phyloP scores from a whole-genome alignment of 2,888 invertebrate genomes.

The Agrochola circellaris region DNA sequence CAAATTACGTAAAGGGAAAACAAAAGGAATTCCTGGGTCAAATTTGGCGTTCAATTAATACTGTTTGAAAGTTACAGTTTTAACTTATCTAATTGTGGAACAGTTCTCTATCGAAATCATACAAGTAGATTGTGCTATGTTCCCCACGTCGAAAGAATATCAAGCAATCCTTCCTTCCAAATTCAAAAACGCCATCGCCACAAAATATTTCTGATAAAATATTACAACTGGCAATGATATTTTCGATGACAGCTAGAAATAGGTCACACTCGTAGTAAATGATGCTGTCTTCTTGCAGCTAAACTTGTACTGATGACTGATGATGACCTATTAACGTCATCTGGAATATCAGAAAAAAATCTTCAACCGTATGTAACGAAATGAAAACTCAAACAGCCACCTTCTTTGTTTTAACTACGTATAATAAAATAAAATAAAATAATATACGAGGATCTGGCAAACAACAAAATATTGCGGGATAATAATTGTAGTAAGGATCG shows the following conservation, averaged over 20 bases:
- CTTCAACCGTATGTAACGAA: not conserved
- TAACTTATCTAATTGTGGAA: not conserved
- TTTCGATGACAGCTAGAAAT: constrained; percentile 48
- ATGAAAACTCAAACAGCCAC: not conserved
- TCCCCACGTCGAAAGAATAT: not conserved
- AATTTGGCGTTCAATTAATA: not conserved
- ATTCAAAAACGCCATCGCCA: too few species aligned
- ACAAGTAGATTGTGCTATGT: not conserved
- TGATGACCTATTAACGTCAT: constrained; percentile 27
- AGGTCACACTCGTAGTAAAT: constrained; percentile 36
- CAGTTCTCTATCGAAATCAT: not conserved
- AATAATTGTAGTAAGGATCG: too few species aligned
- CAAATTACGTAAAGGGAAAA: not conserved
- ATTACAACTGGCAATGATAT: constrained; percentile 31
- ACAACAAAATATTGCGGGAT: too few species aligned
- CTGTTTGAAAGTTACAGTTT: not conserved
- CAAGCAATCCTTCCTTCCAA: too few species aligned
- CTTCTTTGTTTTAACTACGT: not conserved
- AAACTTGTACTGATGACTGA: constrained; percentile 7
- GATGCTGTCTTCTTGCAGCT: constrained; percentile 29
- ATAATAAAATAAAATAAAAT: too few species aligned
- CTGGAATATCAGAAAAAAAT: not conserved
- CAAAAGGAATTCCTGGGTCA: not conserved
- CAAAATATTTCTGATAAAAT: constrained; percentile 14
- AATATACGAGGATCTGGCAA: too few species aligned